phyloP scores from a whole-genome alignment of 2,797 vertebrate genomes.

The Leucoraja ocellata region DNA sequence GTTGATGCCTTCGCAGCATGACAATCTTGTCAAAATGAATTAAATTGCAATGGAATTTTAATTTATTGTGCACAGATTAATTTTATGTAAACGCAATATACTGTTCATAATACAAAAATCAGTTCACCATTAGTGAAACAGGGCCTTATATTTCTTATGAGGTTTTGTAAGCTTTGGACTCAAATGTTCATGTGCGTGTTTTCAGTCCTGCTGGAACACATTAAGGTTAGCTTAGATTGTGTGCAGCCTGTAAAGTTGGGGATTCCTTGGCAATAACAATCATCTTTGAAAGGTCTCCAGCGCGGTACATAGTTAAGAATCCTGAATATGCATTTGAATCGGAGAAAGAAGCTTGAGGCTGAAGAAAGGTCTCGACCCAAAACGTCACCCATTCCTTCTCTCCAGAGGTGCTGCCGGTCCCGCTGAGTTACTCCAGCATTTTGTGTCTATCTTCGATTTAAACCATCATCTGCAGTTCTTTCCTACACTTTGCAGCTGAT shows the following conservation, averaged over 20 bases:
- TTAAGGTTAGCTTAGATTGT: neutral
- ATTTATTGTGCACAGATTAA: no score
- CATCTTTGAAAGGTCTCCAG: neutral
- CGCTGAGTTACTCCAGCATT: no score
- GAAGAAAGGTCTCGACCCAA: no score
- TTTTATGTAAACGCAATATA: no score
- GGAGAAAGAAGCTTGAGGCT: neutral
- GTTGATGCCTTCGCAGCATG: neutral
- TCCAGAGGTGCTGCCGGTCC: no score
- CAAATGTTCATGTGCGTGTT: slow-evolving; percentile 19
- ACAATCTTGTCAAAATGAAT: neutral
- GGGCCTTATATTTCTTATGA: neutral
- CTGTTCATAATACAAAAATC: neutral
- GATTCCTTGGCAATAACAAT: neutral
- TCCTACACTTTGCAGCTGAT: neutral
- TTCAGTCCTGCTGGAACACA: slow-evolving; percentile 9
- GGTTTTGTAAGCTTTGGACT: neutral
- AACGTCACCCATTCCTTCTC: no score
- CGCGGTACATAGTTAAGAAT: neutral
- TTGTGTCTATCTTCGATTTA: no score
- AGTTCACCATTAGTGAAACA: neutral
- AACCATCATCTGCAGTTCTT: no score
- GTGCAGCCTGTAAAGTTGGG: neutral
- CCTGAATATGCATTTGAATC: neutral
- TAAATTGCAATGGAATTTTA: neutral